These are phyloP conservation scores for Listrodromus nycthemerus DNA, from an alignment of 2,888 invertebrate genomes.

Conservation along the genomic window DNA sequence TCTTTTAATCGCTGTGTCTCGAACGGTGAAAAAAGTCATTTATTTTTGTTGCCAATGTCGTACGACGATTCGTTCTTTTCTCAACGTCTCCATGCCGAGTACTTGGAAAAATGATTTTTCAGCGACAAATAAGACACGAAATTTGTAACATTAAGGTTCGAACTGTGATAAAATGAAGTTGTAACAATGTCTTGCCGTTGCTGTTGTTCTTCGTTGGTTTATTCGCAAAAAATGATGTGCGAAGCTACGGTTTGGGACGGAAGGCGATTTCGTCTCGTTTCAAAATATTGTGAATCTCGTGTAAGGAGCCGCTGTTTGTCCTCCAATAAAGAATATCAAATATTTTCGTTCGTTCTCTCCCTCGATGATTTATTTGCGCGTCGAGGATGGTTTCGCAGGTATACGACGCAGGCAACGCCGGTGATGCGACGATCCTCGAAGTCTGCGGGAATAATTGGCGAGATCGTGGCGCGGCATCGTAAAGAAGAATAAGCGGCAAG, in stretches of 20 bases:
- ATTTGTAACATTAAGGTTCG: background rate
- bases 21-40: background rate
- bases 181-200: too few species aligned
- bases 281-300: background rate
- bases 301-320: conserved; percentile 50
- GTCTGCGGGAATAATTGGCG: conserved; percentile 1
- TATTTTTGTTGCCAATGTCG: background rate
- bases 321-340: conserved; percentile 57
- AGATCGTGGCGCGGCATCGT: background rate
- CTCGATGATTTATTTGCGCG: conserved; percentile 34
- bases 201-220: too few species aligned
- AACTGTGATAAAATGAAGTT: conserved; percentile 7
- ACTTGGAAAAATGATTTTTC: too few species aligned
- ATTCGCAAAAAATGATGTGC: too few species aligned
- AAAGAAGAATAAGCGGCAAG: conserved; percentile 6
- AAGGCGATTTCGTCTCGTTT: background rate
- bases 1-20: background rate
- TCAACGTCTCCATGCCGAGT: background rate
- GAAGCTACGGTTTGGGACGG: background rate
- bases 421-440: conserved; percentile 1
- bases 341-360: conserved; percentile 2
- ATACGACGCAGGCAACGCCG: background rate
- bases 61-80: conserved; percentile 9
- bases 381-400: conserved; percentile 34
- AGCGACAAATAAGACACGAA: background rate